Conservation (phyloP, 2,888 invertebrate species). For the Camponotus fellah region DNA sequence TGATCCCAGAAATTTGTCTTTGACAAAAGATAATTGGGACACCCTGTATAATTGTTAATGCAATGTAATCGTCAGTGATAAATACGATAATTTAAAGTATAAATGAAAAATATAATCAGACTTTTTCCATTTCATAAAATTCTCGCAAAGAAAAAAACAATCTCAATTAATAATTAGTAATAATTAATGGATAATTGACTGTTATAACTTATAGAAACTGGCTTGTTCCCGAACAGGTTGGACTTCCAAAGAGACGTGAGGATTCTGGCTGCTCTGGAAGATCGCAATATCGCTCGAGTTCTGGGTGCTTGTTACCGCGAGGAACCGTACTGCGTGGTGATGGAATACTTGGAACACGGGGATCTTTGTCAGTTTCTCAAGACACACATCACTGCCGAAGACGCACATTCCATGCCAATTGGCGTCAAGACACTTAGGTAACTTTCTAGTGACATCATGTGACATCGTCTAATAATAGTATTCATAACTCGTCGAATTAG, state of each 20-base stretch:
- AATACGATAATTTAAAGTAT: not conserved
- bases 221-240: slow-evolving; percentile 87
- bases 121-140: not conserved
- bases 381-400: slow-evolving; percentile 89
- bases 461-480: not conserved
- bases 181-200: not conserved
- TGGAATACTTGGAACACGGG: slow-evolving; percentile 94
- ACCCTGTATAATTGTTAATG: not conserved
- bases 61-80: not conserved
- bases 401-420: slow-evolving; percentile 87
- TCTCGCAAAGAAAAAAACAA: not conserved
- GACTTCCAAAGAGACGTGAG: slow-evolving; percentile 96
- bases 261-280: slow-evolving; percentile 93
- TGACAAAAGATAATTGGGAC: too few relatives aligned
- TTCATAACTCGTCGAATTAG: too few relatives aligned
- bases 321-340: slow-evolving; percentile 93
- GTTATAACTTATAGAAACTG: not conserved
- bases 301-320: slow-evolving; percentile 92
- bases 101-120: not conserved
- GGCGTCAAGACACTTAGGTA: slow-evolving; percentile 89
- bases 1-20: too few relatives aligned
- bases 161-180: slow-evolving; percentile 17
- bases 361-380: slow-evolving; percentile 94
- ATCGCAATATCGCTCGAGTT: slow-evolving; percentile 92
- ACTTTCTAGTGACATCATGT: slow-evolving; percentile 19